Conservation (phyloP, 1,140 invertebrate species). For the Drosophila littoralis region DNA sequence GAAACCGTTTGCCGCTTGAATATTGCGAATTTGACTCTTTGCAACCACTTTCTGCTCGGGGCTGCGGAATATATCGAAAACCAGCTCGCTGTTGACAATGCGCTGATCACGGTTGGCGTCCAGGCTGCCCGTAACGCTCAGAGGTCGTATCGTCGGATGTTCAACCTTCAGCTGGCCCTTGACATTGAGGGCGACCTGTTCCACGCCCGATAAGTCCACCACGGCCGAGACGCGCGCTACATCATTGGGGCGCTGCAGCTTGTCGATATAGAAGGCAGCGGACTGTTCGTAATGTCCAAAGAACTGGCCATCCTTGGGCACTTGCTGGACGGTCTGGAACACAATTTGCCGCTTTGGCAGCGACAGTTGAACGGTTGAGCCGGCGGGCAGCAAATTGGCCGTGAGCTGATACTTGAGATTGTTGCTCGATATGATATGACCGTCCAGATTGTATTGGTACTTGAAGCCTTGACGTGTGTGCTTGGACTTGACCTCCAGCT, state of each 20-base stretch:
- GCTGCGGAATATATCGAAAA: conserved; percentile 87
- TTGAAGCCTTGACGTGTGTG: conserved; percentile 86
- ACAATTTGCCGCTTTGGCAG: conserved; percentile 88
- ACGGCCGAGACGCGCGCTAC: conserved; percentile 74
- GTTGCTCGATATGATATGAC: conserved; percentile 88
- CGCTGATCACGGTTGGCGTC: conserved; percentile 83
- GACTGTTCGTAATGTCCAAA: conserved; percentile 84
- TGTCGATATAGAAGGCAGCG: conserved; percentile 88
- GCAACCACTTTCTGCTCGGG: conserved; percentile 87
- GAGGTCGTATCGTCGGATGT: conserved; percentile 87
- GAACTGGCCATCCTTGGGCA: conserved; percentile 77
- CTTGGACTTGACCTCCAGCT: conserved; percentile 88
- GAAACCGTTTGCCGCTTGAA: conserved; percentile 45
- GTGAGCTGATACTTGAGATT: conserved; percentile 89
- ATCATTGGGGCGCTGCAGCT: conserved; percentile 88
- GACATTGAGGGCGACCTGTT: conserved; percentile 85
- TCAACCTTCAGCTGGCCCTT: conserved; percentile 87
- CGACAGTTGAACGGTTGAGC: conserved; percentile 86
- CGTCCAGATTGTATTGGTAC: conserved; percentile 87
- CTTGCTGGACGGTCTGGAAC: conserved; percentile 85
- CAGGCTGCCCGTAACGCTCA: conserved; percentile 85
- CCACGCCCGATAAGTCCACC: conserved; percentile 68
- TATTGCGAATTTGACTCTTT: conserved; percentile 50
- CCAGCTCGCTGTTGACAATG: conserved; percentile 84
- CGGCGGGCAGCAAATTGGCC: conserved; percentile 87